A percentile compares a stretch with the other conserved stretches of the same genome.
Evolutionary conservation across 2,797 vertebrate species (phyloP).

Genomic region (Loriculus beryllinus): DNA sequence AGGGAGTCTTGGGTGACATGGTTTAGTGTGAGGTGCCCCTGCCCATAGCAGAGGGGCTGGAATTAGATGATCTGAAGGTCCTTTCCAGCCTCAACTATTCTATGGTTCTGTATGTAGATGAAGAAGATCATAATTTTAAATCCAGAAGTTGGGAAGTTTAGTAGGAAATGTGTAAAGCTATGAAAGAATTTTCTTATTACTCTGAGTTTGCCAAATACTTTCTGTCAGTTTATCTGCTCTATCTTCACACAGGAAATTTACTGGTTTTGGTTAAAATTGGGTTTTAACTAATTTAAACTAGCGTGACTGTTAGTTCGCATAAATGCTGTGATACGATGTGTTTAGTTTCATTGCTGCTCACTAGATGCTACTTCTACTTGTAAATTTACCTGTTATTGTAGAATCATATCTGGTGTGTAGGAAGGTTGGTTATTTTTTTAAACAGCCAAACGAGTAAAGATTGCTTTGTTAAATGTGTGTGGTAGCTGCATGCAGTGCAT

Average conservation of each 20-base stretch:
- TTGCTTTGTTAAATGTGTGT: neutral
- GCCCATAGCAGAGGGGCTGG: neutral
- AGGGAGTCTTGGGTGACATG: neutral
- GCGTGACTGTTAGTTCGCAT: neutral
- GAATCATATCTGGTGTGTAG: neutral
- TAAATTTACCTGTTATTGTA: neutral
- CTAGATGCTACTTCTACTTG: neutral
- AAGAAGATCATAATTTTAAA: neutral
- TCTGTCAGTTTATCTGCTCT: neutral
- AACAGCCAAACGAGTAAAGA: neutral
- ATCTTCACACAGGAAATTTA: neutral
- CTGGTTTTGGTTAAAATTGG: neutral
- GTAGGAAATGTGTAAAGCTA: neutral
- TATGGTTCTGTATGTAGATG: neutral
- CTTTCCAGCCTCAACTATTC: neutral
- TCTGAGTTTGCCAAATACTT: neutral
- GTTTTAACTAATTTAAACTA: neutral
- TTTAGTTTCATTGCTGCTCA: neutral
- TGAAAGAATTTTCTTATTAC: neutral
- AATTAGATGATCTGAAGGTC: neutral
- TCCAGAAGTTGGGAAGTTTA: neutral
- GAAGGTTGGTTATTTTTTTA: neutral
- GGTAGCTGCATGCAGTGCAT: neutral
- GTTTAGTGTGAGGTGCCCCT: neutral
- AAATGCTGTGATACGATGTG: neutral